Evolutionary conservation across 2,113 vertebrate genomes (phyloP).

Genomic region (Pterocles burchelli): DNA sequence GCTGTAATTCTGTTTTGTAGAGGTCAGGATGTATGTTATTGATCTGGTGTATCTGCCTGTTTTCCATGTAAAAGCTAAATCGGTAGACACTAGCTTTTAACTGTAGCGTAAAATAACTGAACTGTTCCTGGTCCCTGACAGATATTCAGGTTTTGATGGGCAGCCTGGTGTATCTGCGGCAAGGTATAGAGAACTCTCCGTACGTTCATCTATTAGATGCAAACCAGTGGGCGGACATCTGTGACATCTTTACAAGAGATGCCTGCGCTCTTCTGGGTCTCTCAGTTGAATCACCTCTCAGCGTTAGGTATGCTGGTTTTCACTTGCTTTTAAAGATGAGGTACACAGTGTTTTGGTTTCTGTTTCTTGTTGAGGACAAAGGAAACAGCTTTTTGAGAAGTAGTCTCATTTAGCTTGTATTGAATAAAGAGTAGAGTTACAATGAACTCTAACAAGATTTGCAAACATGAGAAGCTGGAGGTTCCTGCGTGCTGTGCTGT

Average conservation of each 20-base stretch:
- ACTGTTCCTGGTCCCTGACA: conserved; percentile 19
- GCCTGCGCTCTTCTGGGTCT: conserved; percentile 85
- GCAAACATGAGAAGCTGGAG: not conserved
- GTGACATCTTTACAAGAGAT: conserved; percentile 87
- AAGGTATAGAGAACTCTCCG: conserved; percentile 86
- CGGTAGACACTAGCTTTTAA: not conserved
- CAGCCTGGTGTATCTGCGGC: conserved; percentile 85
- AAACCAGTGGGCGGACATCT: conserved; percentile 89
- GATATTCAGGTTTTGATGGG: conserved; percentile 89
- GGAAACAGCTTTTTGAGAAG: not conserved
- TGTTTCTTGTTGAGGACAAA: not conserved
- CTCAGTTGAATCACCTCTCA: conserved; percentile 85
- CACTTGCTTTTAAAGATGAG: not conserved
- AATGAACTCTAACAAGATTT: not conserved
- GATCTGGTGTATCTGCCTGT: not conserved
- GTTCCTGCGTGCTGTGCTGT: not conserved
- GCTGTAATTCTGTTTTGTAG: not conserved
- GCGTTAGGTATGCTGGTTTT: conserved; percentile 80
- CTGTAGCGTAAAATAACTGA: not conserved
- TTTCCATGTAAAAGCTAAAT: not conserved
- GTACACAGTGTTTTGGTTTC: not conserved
- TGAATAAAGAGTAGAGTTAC: not conserved
- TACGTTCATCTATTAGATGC: conserved; percentile 85
- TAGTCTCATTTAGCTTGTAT: not conserved
- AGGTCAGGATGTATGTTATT: not conserved